Base-by-base conservation (phyloP, 2,113 vertebrate species). In the Stigmatopora nigra region DNA sequence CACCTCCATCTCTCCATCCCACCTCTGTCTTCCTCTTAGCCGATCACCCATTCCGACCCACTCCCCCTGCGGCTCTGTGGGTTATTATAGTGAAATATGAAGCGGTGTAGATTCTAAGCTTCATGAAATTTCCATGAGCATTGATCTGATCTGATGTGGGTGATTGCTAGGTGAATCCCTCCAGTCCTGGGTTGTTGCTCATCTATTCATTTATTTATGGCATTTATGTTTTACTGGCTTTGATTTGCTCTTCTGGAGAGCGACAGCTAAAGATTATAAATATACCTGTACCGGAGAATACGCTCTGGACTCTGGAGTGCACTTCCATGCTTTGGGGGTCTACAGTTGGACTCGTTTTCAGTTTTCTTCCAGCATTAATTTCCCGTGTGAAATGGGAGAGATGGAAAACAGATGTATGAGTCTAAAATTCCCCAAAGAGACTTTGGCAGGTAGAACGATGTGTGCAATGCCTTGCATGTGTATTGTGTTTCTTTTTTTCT, bases 71-170 rank as follows among this genome's bases (percentile, higher is more conserved):
- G 79, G 83, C 84, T 78, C 45, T 79, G 67, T 38, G 63, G 84
- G 86, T 91, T 86, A 77, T 91, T 91, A 91, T 87, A 88, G 87
- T 91, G 90, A 93, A 93, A 92, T 89, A 90, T 84, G 91, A 93
- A 89, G 87, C 87, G 70, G 82, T 84, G 86, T 85, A 85, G 84
- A 87, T 87, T 84, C 84, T 81, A 65, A 74, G 79, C 87, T 87
- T 93, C 87, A 92, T 92, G 88, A 92, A 91, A 89, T 93, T 92
- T 92, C 89, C 87, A 88, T 91, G 87, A 90, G 83, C 89, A 89
- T 83, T 87, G 90, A 92, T 92, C 88, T 85, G 83, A 88, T 87
- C 86, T 88, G 86, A 87, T 88, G 87, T 80, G 84, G 88, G 89
- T 90, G 90, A 89, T 92, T 92, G 89, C 82, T 68, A 82, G 81